Evolutionary conservation across 1,140 invertebrate species (phyloP).

Genomic region (Lineus longissimus): DNA sequence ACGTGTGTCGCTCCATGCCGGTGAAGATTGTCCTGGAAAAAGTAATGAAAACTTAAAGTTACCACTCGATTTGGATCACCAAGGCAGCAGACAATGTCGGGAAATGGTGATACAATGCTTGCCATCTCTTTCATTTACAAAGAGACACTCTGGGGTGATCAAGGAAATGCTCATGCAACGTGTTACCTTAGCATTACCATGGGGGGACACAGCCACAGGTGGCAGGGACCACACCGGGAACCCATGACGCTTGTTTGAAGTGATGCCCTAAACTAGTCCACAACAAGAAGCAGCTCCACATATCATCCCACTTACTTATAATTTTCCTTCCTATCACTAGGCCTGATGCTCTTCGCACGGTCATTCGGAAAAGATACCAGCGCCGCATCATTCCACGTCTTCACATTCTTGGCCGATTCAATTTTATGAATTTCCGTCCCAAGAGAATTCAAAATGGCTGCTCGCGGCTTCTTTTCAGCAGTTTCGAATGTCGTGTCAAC

Average conservation of each 20-base stretch:
- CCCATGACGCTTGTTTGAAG: no score
- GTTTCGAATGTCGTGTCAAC: slow-evolving; percentile 41
- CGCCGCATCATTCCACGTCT: slow-evolving; percentile 20
- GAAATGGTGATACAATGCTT: no score
- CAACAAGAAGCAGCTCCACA: neutral
- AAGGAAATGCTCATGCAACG: no score
- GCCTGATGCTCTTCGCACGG: slow-evolving; percentile 46
- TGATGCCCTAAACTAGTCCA: no score
- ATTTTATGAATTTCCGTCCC: slow-evolving; percentile 36
- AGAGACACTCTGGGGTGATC: no score
- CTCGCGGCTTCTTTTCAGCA: slow-evolving; percentile 30
- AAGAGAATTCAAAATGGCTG: slow-evolving; percentile 37
- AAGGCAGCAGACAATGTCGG: no score
- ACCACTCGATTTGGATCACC: neutral
- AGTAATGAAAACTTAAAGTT: slow-evolving; percentile 5
- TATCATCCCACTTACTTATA: slow-evolving; percentile 38
- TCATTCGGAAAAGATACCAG: slow-evolving; percentile 53
- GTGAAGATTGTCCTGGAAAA: slow-evolving; percentile 49
- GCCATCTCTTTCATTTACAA: no score
- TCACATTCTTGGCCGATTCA: slow-evolving; percentile 15
- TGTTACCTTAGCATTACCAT: no score
- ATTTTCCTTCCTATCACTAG: slow-evolving; percentile 36
- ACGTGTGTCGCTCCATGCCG: slow-evolving; percentile 40
- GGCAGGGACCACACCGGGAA: no score
- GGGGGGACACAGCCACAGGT: no score